A percentile compares a stretch with the other conserved stretches of the same genome.
These are phyloP conservation scores for Choristoneura rosaceana DNA, from an alignment of 2,888 invertebrate species.

Conservation along the genomic window DNA sequence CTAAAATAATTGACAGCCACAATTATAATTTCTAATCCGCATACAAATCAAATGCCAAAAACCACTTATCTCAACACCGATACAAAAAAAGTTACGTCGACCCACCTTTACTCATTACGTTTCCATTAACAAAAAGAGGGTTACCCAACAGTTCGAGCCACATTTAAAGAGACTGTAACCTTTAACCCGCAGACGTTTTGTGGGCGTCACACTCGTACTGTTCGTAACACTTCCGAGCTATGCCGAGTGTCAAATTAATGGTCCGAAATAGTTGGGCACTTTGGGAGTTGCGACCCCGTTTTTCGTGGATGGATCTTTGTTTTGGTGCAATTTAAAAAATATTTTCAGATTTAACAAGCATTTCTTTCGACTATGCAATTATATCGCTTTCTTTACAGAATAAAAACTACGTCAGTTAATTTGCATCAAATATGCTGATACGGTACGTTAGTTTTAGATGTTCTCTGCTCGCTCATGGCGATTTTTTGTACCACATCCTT, in stretches of 20 bases:
- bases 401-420: neutral
- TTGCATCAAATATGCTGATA: neutral
- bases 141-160: constrained; percentile 61
- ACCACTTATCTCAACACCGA: constrained; percentile 35
- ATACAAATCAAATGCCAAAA: constrained; percentile 38
- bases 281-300: constrained; percentile 64
- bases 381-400: too few relatives aligned
- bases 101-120: constrained; percentile 67
- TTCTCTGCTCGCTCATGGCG: constrained; percentile 24
- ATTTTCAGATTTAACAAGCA: neutral
- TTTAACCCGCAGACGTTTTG: constrained; percentile 73
- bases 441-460: neutral
- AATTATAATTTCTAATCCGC: constrained; percentile 35
- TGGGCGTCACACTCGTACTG: constrained; percentile 69
- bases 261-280: constrained; percentile 69
- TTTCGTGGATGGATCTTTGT: constrained; percentile 50
- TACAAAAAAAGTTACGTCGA: constrained; percentile 33
- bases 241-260: constrained; percentile 82
- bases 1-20: constrained; percentile 38
- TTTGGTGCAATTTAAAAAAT: constrained; percentile 48
- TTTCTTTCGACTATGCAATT: neutral
- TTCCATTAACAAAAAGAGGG: constrained; percentile 73
- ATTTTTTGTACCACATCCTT: constrained; percentile 17
- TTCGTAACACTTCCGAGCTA: constrained; percentile 72
- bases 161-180: constrained; percentile 72